phyloP scores from a whole-genome alignment of 2,888 invertebrate genomes.

The Hydraecia micacea region DNA sequence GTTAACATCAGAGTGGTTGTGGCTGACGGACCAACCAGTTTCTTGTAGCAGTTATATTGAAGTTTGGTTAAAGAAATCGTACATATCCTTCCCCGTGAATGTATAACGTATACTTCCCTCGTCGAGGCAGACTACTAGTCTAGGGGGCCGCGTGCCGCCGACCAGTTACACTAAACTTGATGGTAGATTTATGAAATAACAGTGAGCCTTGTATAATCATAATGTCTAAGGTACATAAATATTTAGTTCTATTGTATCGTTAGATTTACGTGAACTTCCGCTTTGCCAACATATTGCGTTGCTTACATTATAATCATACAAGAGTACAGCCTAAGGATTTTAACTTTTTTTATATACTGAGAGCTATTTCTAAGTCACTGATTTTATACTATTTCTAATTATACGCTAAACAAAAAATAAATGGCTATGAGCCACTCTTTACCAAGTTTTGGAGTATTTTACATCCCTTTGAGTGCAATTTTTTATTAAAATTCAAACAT shows the following conservation, averaged over 20 bases:
- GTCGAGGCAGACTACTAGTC: slow-evolving; percentile 81
- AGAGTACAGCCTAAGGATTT: slow-evolving; percentile 91
- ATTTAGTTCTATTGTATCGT: slow-evolving; percentile 90
- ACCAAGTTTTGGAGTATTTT: slow-evolving; percentile 89
- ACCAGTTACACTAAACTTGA: slow-evolving; percentile 74
- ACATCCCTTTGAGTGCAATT: slow-evolving; percentile 87
- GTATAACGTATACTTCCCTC: slow-evolving; percentile 79
- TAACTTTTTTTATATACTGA: slow-evolving; percentile 89
- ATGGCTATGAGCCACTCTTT: slow-evolving; percentile 84
- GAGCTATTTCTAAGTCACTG: slow-evolving; percentile 90
- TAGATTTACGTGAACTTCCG: slow-evolving; percentile 90
- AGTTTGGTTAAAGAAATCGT: slow-evolving; percentile 84
- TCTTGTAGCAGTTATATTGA: slow-evolving; percentile 74
- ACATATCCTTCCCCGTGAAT: slow-evolving; percentile 88
- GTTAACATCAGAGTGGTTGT: slow-evolving; percentile 83
- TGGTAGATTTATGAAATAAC: slow-evolving; percentile 82
- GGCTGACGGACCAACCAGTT: slow-evolving; percentile 85
- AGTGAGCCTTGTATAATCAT: slow-evolving; percentile 89
- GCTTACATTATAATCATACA: slow-evolving; percentile 89
- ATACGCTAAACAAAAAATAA: slow-evolving; percentile 79
- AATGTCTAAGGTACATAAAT: slow-evolving; percentile 89
- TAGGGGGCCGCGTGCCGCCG: slow-evolving; percentile 72
- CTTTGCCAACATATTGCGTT: slow-evolving; percentile 90
- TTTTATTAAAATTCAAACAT: slow-evolving; percentile 85
- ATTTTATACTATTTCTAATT: slow-evolving; percentile 86